Evolutionary conservation across 2,888 invertebrate species (phyloP).

Genomic region (Nomada flava): DNA sequence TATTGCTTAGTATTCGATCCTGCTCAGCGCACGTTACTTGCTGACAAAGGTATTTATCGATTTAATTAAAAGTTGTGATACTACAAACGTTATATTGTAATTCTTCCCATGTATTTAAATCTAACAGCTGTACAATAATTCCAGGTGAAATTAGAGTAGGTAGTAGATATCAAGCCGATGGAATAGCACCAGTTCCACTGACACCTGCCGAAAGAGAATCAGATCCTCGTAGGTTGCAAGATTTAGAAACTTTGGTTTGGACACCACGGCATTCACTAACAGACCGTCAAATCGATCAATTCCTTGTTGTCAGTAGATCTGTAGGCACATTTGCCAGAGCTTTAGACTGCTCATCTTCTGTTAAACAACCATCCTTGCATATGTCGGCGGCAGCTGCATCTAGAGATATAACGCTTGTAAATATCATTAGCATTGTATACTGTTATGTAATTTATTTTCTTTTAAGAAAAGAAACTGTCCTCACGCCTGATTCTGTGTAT

Average conservation of each 20-base stretch:
- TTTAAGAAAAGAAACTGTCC: not conserved
- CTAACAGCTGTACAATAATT: conserved; percentile 33
- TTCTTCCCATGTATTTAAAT: conserved; percentile 2
- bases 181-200: conserved; percentile 87
- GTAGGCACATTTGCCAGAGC: conserved; percentile 99
- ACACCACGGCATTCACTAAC: conserved; percentile 95
- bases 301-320: conserved; percentile 96
- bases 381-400: conserved; percentile 99
- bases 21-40: conserved; percentile 98
- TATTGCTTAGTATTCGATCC: conserved; percentile 99
- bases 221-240: conserved; percentile 89
- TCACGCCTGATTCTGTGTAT: conserved; percentile 64
- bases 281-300: conserved; percentile 99
- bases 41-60: conserved; percentile 92
- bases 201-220: conserved; percentile 84
- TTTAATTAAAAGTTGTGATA: not conserved
- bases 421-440: conserved; percentile 47
- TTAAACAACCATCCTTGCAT: conserved; percentile 98
- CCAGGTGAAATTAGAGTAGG: conserved; percentile 89
- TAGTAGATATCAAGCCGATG: conserved; percentile 98
- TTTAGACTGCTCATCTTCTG: conserved; percentile 98
- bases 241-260: conserved; percentile 97
- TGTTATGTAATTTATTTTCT: not conserved
- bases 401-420: conserved; percentile 97
- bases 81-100: not conserved